A percentile compares a stretch with the other conserved stretches of the same genome.
Conservation (phyloP, 2,797 vertebrate species). For the Scolopax bukidnonensis region DNA sequence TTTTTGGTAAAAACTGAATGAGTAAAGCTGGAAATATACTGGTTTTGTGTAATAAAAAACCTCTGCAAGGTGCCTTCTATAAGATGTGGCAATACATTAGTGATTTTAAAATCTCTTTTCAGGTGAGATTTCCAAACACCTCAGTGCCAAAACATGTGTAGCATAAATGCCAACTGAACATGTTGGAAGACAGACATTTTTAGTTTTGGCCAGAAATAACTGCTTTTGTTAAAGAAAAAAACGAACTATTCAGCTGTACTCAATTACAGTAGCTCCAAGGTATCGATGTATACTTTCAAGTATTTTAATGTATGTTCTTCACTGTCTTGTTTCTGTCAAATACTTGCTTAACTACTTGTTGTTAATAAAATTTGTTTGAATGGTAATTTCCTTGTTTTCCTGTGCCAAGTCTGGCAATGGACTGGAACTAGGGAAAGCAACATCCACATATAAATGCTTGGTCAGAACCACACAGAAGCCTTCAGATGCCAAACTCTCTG, state of each 20-base stretch:
- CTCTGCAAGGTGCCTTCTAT: not conserved
- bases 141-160: not conserved
- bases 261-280: not conserved
- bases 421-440: not conserved
- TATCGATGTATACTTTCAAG: not conserved
- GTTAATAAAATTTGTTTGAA: slow-evolving; percentile 37
- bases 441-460: not conserved
- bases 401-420: not conserved
- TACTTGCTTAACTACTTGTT: not conserved
- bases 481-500: not conserved
- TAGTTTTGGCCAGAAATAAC: not conserved
- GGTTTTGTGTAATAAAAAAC: not conserved
- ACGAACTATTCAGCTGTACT: not conserved
- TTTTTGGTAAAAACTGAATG: not conserved
- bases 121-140: not conserved
- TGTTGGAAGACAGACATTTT: not conserved
- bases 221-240: not conserved
- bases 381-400: not conserved
- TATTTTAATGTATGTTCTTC: not conserved
- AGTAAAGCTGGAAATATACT: not conserved
- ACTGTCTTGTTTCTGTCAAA: not conserved
- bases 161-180: not conserved
- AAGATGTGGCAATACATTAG: not conserved
- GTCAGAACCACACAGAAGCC: not conserved
- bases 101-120: not conserved